These are phyloP conservation scores for Clistopyga incitator DNA, from an alignment of 2,888 invertebrate species.

Conservation along the genomic window DNA sequence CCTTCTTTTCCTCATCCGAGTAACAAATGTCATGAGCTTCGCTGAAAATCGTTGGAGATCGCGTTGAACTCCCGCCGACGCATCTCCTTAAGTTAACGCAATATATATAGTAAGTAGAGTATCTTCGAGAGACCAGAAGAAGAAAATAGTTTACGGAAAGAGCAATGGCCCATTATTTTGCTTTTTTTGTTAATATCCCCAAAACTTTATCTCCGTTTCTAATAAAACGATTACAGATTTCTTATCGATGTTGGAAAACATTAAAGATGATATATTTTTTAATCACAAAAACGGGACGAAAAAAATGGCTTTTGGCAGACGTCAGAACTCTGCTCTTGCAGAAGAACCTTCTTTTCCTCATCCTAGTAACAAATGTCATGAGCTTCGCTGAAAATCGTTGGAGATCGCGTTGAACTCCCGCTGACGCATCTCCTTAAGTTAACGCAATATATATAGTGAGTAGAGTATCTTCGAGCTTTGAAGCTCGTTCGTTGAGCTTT, in stretches of 20 bases:
- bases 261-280: no score
- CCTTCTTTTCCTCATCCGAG: not conserved
- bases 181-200: no score
- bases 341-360: not conserved
- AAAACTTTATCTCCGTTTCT: no score
- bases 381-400: conserved; percentile 7
- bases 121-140: no score
- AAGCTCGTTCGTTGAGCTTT: conserved; percentile 42
- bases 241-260: no score
- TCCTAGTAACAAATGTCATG: not conserved
- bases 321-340: no score
- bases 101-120: not conserved
- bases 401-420: not conserved
- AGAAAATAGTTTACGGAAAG: no score
- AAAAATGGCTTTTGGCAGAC: not conserved
- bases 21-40: not conserved
- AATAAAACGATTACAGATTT: no score
- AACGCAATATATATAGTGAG: not conserved
- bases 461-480: conserved; percentile 32
- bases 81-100: not conserved
- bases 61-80: not conserved
- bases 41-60: conserved; percentile 6
- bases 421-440: conserved; percentile 19
- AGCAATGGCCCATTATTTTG: no score
- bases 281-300: no score